These are phyloP conservation scores for Habrosyne pyritoides DNA, from an alignment of 2,888 invertebrate species.

Conservation along the genomic window DNA sequence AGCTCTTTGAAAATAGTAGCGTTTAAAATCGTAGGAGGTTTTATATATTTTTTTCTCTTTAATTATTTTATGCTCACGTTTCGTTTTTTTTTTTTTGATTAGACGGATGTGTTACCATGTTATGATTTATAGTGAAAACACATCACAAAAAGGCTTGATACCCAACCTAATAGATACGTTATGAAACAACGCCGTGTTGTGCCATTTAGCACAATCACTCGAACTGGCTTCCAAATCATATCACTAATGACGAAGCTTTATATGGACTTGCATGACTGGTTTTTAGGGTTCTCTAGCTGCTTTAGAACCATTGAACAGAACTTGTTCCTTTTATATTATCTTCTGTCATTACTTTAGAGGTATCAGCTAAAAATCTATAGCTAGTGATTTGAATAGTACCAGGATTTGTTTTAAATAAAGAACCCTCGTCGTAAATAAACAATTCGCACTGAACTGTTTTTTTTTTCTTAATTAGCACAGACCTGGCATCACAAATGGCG, in stretches of 20 bases:
- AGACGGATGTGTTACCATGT: too few species aligned
- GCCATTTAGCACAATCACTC: conserved; percentile 49
- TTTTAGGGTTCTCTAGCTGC: neutral
- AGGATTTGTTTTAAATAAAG: neutral
- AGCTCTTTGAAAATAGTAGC: neutral
- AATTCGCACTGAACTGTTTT: neutral
- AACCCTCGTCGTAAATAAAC: neutral
- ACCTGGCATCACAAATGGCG: conserved; percentile 1
- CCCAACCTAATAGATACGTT: conserved; percentile 47
- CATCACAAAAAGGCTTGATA: conserved; percentile 4
- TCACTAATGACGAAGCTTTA: conserved; percentile 41
- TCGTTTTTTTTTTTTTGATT: too few species aligned
- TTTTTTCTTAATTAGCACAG: conserved; percentile 13
- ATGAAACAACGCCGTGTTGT: conserved; percentile 51
- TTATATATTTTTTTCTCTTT: too few species aligned
- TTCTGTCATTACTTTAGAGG: too few species aligned
- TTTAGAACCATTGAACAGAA: neutral
- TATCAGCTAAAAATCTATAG: too few species aligned
- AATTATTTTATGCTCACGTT: too few species aligned
- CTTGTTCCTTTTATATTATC: neutral
- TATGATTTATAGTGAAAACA: conserved; percentile 9
- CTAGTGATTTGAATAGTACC: neutral
- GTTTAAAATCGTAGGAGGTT: too few species aligned
- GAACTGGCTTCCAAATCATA: conserved; percentile 49
- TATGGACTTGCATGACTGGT: neutral